These are phyloP conservation scores for Emys orbicularis DNA, from an alignment of 2,797 vertebrate species.

Conservation along the genomic window DNA sequence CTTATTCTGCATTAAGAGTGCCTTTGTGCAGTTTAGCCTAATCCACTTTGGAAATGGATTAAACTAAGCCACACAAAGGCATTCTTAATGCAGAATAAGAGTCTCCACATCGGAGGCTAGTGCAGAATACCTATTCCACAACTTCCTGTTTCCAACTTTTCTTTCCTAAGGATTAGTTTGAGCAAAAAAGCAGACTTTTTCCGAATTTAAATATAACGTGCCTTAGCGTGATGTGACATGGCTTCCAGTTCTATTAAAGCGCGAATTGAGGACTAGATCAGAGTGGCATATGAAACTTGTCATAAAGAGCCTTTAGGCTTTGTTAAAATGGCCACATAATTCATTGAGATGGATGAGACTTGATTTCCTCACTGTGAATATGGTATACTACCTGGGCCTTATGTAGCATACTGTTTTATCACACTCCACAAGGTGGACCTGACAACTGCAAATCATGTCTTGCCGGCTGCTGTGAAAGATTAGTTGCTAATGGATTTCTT, in stretches of 20 bases:
- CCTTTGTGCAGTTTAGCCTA: background rate
- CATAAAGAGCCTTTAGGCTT: background rate
- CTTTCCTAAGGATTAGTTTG: background rate
- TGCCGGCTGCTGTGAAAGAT: background rate
- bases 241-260: background rate
- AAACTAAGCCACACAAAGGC: background rate
- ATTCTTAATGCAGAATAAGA: background rate
- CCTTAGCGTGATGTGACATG: background rate
- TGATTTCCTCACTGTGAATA: background rate
- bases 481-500: background rate
- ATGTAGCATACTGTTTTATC: background rate
- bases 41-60: background rate
- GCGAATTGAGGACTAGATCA: background rate
- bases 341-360: background rate
- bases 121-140: background rate
- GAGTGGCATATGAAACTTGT: background rate
- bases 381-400: background rate
- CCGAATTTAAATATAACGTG: background rate
- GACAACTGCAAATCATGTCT: background rate
- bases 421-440: background rate
- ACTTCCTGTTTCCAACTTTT: background rate
- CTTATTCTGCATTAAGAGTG: background rate
- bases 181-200: background rate
- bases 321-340: rapidly evolving
- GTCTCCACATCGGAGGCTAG: background rate